These are phyloP conservation scores for Platorchestia sp. DNA, from an alignment of 1,140 invertebrate species.

Conservation along the genomic window DNA sequence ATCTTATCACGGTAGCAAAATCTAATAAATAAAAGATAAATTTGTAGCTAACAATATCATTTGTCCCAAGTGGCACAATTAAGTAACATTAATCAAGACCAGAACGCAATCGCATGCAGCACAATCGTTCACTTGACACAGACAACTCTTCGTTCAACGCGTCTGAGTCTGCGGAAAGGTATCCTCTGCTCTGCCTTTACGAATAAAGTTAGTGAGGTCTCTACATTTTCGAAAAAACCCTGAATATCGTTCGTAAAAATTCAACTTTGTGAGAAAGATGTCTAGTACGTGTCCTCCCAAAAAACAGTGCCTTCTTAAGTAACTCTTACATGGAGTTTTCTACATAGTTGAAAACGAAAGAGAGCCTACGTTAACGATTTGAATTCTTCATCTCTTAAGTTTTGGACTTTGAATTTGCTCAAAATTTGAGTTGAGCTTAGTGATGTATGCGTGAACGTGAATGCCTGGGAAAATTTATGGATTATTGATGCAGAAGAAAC, in stretches of 20 bases:
- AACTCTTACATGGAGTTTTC: neutral
- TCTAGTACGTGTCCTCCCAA: neutral
- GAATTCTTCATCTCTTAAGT: too few relatives aligned
- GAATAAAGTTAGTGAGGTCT: neutral
- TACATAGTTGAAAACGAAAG: too few relatives aligned
- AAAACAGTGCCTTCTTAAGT: neutral
- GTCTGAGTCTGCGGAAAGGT: neutral
- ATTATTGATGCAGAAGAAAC: too few relatives aligned
- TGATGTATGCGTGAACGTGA: too few relatives aligned
- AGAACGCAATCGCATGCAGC: neutral
- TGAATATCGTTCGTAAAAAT: neutral
- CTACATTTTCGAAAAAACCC: neutral
- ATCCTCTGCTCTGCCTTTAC: neutral
- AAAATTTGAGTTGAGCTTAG: too few relatives aligned
- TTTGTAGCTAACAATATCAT: neutral
- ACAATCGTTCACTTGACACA: neutral
- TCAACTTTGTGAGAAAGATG: neutral
- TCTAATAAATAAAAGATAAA: neutral
- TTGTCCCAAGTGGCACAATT: neutral
- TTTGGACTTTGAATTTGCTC: too few relatives aligned
- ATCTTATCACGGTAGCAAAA: neutral
- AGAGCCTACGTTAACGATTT: too few relatives aligned
- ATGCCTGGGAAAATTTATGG: too few relatives aligned
- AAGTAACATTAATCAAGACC: neutral
- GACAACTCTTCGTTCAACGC: neutral